Percentiles rank a stretch among this genome's conserved stretches.
phyloP scores from a whole-genome alignment of 2,797 vertebrate species.

The Orestias chungarensis region DNA sequence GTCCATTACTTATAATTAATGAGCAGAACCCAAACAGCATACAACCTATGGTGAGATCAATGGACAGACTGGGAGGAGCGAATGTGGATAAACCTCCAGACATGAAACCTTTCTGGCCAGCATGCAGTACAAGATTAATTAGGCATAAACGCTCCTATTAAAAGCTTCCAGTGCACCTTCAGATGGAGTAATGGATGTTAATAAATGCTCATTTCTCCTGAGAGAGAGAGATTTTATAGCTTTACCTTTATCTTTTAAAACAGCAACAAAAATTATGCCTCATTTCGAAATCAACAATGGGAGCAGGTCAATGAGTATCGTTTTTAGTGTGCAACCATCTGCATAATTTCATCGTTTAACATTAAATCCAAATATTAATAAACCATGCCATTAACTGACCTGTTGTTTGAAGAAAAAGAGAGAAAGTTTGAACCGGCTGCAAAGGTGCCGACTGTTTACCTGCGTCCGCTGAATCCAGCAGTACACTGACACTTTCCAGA shows the following conservation, averaged over 20 bases:
- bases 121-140: slow-evolving; percentile 69
- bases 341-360: slow-evolving; percentile 47
- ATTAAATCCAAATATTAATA: slow-evolving; percentile 57
- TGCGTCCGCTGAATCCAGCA: slow-evolving; percentile 93
- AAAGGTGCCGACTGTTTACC: slow-evolving; percentile 74
- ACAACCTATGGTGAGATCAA: slow-evolving; percentile 74
- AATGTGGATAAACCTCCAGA: slow-evolving; percentile 65
- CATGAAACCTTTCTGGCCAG: slow-evolving; percentile 66
- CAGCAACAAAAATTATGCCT: slow-evolving; percentile 57
- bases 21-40: slow-evolving; percentile 74
- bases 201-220: slow-evolving; percentile 53
- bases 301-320: slow-evolving; percentile 63
- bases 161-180: slow-evolving; percentile 59
- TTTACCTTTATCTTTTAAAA: slow-evolving; percentile 50
- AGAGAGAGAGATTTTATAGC: slow-evolving; percentile 22
- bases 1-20: slow-evolving; percentile 84
- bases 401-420: slow-evolving; percentile 42
- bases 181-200: slow-evolving; percentile 65
- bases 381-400: slow-evolving; percentile 55
- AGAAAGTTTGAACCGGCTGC: slow-evolving; percentile 27
- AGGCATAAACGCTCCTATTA: slow-evolving; percentile 70
- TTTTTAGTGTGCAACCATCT: too few relatives aligned
- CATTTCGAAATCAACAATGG: slow-evolving; percentile 66
- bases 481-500: slow-evolving; percentile 92
- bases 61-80: slow-evolving; percentile 63